Evolutionary conservation across 1,140 invertebrate genomes (phyloP), one percentile per base, ranked within the genome.

Genomic region (Formica exsecta): DNA sequence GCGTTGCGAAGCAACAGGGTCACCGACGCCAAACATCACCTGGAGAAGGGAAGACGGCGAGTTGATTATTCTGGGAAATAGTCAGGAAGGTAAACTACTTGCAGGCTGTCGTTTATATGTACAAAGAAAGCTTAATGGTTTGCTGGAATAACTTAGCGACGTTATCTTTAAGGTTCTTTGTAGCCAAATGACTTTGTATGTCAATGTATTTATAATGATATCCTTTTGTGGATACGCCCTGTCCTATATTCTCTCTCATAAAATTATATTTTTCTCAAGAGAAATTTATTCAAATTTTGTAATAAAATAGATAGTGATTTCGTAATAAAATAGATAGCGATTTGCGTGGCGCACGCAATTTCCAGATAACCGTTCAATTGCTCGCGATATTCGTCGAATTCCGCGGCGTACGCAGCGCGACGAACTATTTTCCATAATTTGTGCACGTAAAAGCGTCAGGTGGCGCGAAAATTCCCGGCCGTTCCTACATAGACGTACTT

Each of bases 21-120:
- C 97, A 29, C 98, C 98, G 8, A 95, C 96, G 22, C 98, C 98
- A 0, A 97, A 96, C 70, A 97, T 98, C 77, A 97, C 97, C 41
- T 98, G 98, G 98, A 96, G 97, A 75, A 96, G 98, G 62, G 98
- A 99, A 93, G 97, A 97, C 83, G 97, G 97, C 7, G 96, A 97
- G 87, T 90, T 94, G 66, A 97, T 98, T 93, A 95, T 96, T 22
- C 93, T 93, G 2, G 96, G 95, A 61, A 96, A 96, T 38, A 96
- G 95, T 19, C 92, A 95, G 68, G 96, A 96, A 95, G 96, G 96
- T 97, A 95, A 93, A 88, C 2, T 41, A 54, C n/a, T 70, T 22
- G 16, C 11, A 29, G 29, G 6, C 68, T 59, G 22, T 38, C 22
- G 19, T 16, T 54, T 77, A 57, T 22, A 48, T 7, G 1, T 32